Percentiles rank a stretch among this genome's conserved stretches.
Conservation (phyloP, 2,113 vertebrate species). For the Taurulus bubalis region DNA sequence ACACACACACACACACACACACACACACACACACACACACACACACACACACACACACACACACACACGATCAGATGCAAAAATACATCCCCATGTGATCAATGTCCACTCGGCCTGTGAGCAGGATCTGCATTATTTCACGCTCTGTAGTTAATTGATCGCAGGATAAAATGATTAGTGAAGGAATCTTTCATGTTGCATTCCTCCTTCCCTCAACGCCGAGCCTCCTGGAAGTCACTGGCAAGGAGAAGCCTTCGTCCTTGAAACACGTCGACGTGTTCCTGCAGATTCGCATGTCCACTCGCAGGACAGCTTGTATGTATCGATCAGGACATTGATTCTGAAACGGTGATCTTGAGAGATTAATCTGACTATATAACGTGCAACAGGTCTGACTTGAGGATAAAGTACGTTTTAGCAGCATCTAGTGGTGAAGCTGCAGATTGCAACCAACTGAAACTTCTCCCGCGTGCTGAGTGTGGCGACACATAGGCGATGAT, state of each 20-base stretch:
- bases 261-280: conserved; percentile 4
- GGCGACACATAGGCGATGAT: too few relatives aligned
- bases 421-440: too few relatives aligned
- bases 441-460: too few relatives aligned
- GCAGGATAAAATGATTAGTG: conserved; percentile 74
- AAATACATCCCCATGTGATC: conserved; percentile 57
- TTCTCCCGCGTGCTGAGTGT: too few relatives aligned
- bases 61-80: too few relatives aligned
- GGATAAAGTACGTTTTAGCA: too few relatives aligned
- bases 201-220: conserved; percentile 17
- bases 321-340: too few relatives aligned
- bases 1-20: too few relatives aligned
- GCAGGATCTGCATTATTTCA: conserved; percentile 77
- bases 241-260: conserved; percentile 28
- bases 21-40: conserved; percentile 45
- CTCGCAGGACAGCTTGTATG: too few relatives aligned
- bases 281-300: background rate
- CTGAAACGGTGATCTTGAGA: too few relatives aligned
- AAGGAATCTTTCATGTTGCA: conserved; percentile 67
- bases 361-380: too few relatives aligned
- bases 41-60: conserved; percentile 17
- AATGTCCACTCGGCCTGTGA: conserved; percentile 61
- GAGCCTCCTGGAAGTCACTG: conserved; percentile 48
- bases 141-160: conserved; percentile 77
- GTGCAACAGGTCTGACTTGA: too few relatives aligned